phyloP scores from a whole-genome alignment of 2,113 vertebrate genomes.

The Capreolus pygargus region DNA sequence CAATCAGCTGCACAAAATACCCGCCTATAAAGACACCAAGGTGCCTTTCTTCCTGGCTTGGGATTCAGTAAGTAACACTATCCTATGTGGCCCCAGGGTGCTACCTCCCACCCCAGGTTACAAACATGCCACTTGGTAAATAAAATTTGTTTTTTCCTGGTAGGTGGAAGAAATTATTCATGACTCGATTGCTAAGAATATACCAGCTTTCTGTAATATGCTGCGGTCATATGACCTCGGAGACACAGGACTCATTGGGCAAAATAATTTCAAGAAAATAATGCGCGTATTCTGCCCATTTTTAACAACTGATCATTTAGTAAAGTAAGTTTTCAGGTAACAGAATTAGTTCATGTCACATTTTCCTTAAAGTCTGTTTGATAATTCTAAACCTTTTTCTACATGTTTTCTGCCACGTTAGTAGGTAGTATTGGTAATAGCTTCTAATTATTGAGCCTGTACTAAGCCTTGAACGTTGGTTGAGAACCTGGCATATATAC shows the following conservation, averaged over 20 bases:
- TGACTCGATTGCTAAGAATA: conserved; percentile 65
- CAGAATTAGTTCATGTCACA: background rate
- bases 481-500: accelerated
- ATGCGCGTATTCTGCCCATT: conserved; percentile 64
- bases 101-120: accelerated
- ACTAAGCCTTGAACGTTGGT: accelerated
- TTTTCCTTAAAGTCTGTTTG: background rate
- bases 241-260: conserved; percentile 42
- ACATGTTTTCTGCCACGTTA: accelerated
- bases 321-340: conserved; percentile 70
- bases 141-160: background rate
- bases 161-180: conserved; percentile 73
- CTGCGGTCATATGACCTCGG: conserved; percentile 68
- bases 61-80: conserved; percentile 66
- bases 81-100: accelerated
- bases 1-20: conserved; percentile 44
- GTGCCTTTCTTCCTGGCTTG: conserved; percentile 29
- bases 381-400: background rate
- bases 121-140: background rate
- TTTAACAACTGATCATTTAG: conserved; percentile 71
- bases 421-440: background rate
- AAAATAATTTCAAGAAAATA: conserved; percentile 73
- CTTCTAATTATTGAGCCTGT: background rate
- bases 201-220: conserved; percentile 56
- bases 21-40: conserved; percentile 20